These are phyloP conservation scores for Propithecus coquereli DNA, from an alignment of 2,113 vertebrate species.

Conservation along the genomic window DNA sequence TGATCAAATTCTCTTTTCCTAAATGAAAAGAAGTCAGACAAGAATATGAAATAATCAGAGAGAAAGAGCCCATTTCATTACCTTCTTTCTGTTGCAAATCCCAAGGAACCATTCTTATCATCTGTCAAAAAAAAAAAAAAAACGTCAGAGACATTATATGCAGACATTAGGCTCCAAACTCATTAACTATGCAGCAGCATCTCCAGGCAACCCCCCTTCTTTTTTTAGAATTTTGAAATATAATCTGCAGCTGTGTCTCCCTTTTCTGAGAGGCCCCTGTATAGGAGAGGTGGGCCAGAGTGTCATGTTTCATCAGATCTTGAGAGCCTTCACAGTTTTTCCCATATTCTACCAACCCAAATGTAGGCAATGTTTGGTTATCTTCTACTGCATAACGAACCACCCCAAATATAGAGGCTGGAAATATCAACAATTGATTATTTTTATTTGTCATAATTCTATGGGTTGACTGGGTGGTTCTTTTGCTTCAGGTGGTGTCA, in stretches of 20 bases:
- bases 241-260: not conserved
- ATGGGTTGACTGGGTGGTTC: not conserved
- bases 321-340: slow-evolving; percentile 7
- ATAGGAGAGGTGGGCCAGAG: not conserved
- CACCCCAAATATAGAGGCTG: not conserved
- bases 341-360: not conserved
- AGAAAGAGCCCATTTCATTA: not conserved
- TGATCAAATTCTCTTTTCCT: slow-evolving; percentile 1
- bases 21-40: slow-evolving; percentile 15
- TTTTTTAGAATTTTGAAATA: slow-evolving; percentile 17
- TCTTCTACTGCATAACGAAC: not conserved
- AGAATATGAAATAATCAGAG: not conserved
- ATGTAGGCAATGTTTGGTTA: not conserved
- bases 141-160: not conserved
- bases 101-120: not conserved
- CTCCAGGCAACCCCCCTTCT: not conserved
- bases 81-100: slow-evolving; percentile 34
- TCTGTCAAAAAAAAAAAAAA: not conserved
- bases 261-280: not conserved
- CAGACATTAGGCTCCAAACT: not conserved
- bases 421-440: not conserved
- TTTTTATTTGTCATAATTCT: not conserved
- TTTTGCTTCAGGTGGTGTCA: not conserved
- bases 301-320: not conserved
- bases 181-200: not conserved